These are phyloP conservation scores for Calliphora vomitoria DNA, from an alignment of 2,888 invertebrate species.

Conservation along the genomic window DNA sequence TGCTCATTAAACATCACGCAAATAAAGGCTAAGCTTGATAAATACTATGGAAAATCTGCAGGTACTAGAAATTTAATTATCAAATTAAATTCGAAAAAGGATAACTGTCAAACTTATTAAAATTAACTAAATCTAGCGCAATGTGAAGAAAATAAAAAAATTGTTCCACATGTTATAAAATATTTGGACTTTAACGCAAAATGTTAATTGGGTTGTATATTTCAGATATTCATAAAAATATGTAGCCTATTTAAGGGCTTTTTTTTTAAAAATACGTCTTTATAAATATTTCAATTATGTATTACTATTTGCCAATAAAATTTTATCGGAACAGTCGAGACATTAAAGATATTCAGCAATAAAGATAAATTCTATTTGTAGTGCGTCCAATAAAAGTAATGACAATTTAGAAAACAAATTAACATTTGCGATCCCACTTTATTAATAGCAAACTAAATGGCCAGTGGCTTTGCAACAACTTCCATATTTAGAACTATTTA, in stretches of 20 bases:
- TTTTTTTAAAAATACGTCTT: background rate
- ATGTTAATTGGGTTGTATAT: no score
- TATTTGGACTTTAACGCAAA: no score
- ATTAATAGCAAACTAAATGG: conserved; percentile 4
- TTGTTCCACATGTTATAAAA: no score
- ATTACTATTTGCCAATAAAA: conserved; percentile 1
- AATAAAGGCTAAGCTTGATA: no score
- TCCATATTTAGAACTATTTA: background rate
- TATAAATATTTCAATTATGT: background rate
- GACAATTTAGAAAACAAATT: background rate
- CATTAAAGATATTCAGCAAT: background rate
- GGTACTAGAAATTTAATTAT: no score
- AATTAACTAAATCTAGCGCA: no score
- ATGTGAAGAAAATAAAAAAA: no score
- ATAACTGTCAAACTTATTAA: no score
- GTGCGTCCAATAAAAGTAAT: background rate
- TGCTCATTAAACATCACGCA: no score
- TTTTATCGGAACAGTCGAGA: background rate
- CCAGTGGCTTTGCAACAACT: background rate
- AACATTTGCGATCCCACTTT: background rate
- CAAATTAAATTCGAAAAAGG: no score
- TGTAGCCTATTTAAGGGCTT: conserved; percentile 22
- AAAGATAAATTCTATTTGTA: conserved; percentile 19
- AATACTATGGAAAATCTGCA: no score
- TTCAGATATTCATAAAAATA: background rate